phyloP scores from a whole-genome alignment of 1,140 invertebrate genomes.

The Ruditapes philippinarum region DNA sequence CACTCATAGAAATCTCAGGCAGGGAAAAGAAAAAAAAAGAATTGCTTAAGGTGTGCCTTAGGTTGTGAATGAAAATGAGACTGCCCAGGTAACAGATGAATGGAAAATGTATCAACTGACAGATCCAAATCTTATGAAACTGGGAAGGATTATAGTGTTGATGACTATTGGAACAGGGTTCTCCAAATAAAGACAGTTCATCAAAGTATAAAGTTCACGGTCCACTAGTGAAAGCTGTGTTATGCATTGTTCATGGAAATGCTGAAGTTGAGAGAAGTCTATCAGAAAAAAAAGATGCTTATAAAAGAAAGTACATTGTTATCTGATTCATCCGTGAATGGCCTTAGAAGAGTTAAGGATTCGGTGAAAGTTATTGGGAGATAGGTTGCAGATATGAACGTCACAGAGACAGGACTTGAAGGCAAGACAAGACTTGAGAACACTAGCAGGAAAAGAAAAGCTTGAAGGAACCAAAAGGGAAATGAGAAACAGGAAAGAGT shows the following conservation, averaged over 20 bases:
- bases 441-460: not conserved
- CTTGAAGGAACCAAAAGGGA: not conserved
- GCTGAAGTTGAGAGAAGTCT: conserved; percentile 71
- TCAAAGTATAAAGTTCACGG: conserved; percentile 49
- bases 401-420: not conserved
- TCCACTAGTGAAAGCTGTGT: conserved; percentile 59
- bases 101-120: conserved; percentile 66
- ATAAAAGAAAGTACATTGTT: conserved; percentile 61
- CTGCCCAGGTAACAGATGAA: conserved; percentile 60
- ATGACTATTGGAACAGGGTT: conserved; percentile 69
- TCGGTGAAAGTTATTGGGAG: conserved; percentile 15
- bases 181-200: conserved; percentile 48
- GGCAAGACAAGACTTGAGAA: not conserved
- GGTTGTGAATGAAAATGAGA: conserved; percentile 18
- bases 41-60: conserved; percentile 46
- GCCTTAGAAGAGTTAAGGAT: conserved; percentile 57
- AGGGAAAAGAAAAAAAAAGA: conserved; percentile 12
- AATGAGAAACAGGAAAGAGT: not conserved
- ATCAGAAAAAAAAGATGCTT: conserved; percentile 58
- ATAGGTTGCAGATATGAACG: not conserved
- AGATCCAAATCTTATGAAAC: conserved; percentile 43
- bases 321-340: conserved; percentile 59
- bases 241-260: conserved; percentile 72
- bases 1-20: conserved; percentile 39
- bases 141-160: conserved; percentile 62